These are phyloP conservation scores for Hypothenemus hampei DNA, from an alignment of 1,140 invertebrate genomes.

Conservation along the genomic window DNA sequence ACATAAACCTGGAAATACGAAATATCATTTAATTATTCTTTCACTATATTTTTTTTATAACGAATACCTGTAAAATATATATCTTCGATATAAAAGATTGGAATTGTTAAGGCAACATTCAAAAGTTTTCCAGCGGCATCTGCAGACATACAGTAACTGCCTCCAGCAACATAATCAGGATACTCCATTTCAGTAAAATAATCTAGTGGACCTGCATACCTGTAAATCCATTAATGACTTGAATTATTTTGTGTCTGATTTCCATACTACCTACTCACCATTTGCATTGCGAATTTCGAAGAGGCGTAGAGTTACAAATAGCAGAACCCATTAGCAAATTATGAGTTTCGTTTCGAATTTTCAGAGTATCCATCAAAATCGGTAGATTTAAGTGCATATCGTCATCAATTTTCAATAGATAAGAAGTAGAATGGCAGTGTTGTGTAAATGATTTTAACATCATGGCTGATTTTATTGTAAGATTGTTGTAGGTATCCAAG, in stretches of 20 bases:
- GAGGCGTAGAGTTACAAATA: conserved; percentile 68
- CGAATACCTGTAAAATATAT: conserved; percentile 78
- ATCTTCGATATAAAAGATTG: conserved; percentile 77
- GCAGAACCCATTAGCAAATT: conserved; percentile 65
- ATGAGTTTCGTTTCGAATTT: conserved; percentile 38
- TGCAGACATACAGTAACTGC: conserved; percentile 75
- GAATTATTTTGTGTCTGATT: no score
- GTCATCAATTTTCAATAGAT: conserved; percentile 78
- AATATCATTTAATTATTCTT: no score
- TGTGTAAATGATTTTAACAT: conserved; percentile 74
- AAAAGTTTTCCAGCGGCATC: conserved; percentile 64
- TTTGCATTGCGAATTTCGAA: conserved; percentile 67
- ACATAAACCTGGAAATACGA: conserved; percentile 29
- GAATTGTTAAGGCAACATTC: conserved; percentile 60
- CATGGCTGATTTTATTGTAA: conserved; percentile 85
- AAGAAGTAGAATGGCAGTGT: conserved; percentile 56
- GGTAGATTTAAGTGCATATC: conserved; percentile 78
- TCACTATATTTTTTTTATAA: no score
- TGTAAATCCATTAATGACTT: no score
- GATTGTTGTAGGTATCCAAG: conserved; percentile 86
- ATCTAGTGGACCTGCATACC: conserved; percentile 69
- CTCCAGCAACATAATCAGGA: conserved; percentile 80
- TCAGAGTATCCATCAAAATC: conserved; percentile 44
- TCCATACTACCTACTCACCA: conserved; percentile 68
- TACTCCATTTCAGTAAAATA: conserved; percentile 70